phyloP scores from a whole-genome alignment of 2,888 invertebrate species.

The Siphlonurus alternatus region DNA sequence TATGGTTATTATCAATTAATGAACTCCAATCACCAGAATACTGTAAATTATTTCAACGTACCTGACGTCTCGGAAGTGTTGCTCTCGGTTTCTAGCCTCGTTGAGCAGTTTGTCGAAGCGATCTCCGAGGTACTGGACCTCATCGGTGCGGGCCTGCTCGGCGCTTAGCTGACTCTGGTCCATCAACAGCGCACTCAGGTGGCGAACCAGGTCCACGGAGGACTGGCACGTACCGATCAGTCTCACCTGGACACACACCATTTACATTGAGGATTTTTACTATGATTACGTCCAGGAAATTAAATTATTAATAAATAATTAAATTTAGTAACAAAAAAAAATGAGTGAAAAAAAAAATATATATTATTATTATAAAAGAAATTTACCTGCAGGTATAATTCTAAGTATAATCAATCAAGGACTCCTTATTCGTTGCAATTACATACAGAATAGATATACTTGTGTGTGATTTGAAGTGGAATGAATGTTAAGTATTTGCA shows the following conservation, averaged over 20 bases:
- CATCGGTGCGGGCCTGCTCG: slow-evolving; percentile 34
- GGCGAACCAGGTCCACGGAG: slow-evolving; percentile 62
- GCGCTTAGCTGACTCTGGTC: slow-evolving; percentile 54
- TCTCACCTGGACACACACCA: slow-evolving; percentile 44
- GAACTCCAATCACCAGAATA: too few relatives aligned
- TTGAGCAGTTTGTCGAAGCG: slow-evolving; percentile 52
- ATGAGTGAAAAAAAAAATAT: neutral
- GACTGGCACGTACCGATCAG: slow-evolving; percentile 62
- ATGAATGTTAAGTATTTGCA: too few relatives aligned
- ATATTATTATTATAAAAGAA: neutral
- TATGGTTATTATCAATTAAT: too few relatives aligned
- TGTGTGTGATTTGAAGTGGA: too few relatives aligned
- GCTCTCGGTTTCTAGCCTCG: slow-evolving; percentile 54
- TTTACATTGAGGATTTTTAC: neutral
- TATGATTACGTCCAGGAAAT: neutral
- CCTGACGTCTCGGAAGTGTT: slow-evolving; percentile 63
- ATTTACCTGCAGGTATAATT: too few relatives aligned
- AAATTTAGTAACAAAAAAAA: neutral
- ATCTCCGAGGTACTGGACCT: slow-evolving; percentile 23
- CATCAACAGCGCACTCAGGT: slow-evolving; percentile 54
- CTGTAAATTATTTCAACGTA: too few relatives aligned
- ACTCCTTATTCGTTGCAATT: too few relatives aligned
- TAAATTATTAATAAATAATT: slow-evolving; percentile 1
- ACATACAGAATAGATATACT: too few relatives aligned
- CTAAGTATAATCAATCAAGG: too few relatives aligned